Evolutionary conservation across 1,140 invertebrate species (phyloP), one percentile per base, ranked within the genome.

Genomic region (Magallana gigas): DNA sequence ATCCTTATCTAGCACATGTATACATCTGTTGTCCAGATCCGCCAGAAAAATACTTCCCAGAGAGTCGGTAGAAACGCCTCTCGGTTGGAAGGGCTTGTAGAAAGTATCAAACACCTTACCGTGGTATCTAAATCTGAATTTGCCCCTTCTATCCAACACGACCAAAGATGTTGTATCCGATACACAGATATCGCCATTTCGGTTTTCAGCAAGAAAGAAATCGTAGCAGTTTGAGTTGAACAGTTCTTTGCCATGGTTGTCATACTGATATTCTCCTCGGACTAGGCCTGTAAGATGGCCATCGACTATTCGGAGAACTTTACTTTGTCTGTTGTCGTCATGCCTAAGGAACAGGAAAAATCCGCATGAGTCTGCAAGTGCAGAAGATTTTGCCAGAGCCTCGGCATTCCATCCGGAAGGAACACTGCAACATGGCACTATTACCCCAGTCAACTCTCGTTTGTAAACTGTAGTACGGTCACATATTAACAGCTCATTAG

Each of bases 1-100:
- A 71, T 71, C 36, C 36, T 71, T 29, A 8, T 71, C 68, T 3
- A 71, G 9, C 12, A 71, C 18, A 71, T 71, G 68, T 29, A 71
- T 71, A 29, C 68, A 71, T n/a, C 68, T 71, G 36, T 71, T 71
- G 18, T 71, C 68, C 36, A 36, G 68, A 29, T 71, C 68, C 36
- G 68, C 6, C 6, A 71, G 18, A 9, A 71, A 71, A 23, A 71
- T 71, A 29, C 11, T 71, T 8, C 68, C 68, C 23, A 29, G 9
- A 29, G n/a, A 29, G 18, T 71, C 68, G 1, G 68, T 71, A 0
- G 68, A 18, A 36, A 71, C 6, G 6, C 68, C 68, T 71, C 68
- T 6, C 36, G 68, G 68, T 23, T 71, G 23, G 12, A 71, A 71
- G 12, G 68, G 68, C 18, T 71, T 71, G 36, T 36, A 18, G 12